Evolutionary conservation across 2,888 invertebrate genomes (phyloP).

Genomic region (Agrotis ipsilon): DNA sequence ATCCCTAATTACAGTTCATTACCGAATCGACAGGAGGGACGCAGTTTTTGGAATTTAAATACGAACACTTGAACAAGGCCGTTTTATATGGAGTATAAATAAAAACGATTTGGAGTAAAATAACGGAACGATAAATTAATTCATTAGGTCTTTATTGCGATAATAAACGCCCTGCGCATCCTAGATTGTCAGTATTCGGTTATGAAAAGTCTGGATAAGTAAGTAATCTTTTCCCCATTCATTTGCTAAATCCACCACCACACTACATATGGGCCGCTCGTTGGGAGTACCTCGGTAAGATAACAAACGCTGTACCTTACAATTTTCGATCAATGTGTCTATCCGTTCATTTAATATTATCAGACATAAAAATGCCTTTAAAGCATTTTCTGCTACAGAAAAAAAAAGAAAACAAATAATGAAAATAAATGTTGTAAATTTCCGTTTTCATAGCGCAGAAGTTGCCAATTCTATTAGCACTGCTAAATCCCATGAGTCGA

Average conservation of each 20-base stretch:
- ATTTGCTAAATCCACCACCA: no score
- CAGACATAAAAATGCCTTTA: neutral
- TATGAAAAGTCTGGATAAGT: no score
- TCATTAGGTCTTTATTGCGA: no score
- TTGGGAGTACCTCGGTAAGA: neutral
- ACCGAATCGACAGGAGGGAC: slow-evolving; percentile 57
- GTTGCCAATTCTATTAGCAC: slow-evolving; percentile 46
- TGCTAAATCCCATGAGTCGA: slow-evolving; percentile 32
- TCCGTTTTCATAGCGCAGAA: slow-evolving; percentile 30
- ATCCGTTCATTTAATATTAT: neutral
- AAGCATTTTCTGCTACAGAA: neutral
- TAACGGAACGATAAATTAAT: no score
- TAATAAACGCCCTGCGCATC: no score
- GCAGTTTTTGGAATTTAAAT: slow-evolving; percentile 51
- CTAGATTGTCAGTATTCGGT: no score
- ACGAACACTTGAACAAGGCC: slow-evolving; percentile 30
- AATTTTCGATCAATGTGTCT: neutral
- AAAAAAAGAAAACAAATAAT: slow-evolving; percentile 10
- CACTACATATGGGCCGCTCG: neutral
- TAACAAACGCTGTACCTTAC: no score
- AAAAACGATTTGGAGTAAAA: slow-evolving; percentile 8
- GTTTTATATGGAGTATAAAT: slow-evolving; percentile 31
- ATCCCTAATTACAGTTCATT: slow-evolving; percentile 67
- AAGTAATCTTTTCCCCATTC: no score
- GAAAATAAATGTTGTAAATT: slow-evolving; percentile 26